Conservation (phyloP, 2,888 invertebrate species). For the Azorinus chamasolen region DNA sequence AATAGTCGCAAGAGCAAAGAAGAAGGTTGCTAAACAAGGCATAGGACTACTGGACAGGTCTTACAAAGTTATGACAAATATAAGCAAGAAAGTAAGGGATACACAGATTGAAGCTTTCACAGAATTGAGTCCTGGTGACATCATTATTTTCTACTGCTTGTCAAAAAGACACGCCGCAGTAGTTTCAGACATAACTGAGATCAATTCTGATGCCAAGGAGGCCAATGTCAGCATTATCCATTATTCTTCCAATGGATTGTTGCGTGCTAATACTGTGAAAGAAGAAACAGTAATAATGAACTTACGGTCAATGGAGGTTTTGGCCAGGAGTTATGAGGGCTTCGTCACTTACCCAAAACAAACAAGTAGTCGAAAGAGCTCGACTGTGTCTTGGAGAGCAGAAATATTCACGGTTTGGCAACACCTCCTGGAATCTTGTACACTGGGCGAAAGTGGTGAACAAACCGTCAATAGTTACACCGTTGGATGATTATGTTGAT, state of each 20-base stretch:
- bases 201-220: conserved; percentile 2
- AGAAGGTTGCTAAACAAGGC: conserved; percentile 22
- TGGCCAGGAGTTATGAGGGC: conserved; percentile 29
- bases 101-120: background rate
- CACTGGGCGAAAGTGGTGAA: conserved; percentile 56
- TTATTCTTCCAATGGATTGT: conserved; percentile 23
- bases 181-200: conserved; percentile 9
- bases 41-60: conserved; percentile 19
- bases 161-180: conserved; percentile 27
- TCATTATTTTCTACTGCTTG: conserved; percentile 36
- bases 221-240: conserved; percentile 23
- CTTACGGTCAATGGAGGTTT: conserved; percentile 8
- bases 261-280: conserved; percentile 19
- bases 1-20: conserved; percentile 27
- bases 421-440: conserved; percentile 40
- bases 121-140: conserved; percentile 31
- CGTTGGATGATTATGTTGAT: no score
- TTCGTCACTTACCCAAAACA: conserved; percentile 17
- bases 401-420: conserved; percentile 8
- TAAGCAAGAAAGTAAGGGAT: conserved; percentile 19
- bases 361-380: conserved; percentile 25
- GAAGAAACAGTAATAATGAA: conserved; percentile 21
- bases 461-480: conserved; percentile 10
- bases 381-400: conserved; percentile 27
- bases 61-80: conserved; percentile 19